These are phyloP conservation scores for Leuciscus idus DNA, from an alignment of 2,113 vertebrate genomes.

Conservation along the genomic window DNA sequence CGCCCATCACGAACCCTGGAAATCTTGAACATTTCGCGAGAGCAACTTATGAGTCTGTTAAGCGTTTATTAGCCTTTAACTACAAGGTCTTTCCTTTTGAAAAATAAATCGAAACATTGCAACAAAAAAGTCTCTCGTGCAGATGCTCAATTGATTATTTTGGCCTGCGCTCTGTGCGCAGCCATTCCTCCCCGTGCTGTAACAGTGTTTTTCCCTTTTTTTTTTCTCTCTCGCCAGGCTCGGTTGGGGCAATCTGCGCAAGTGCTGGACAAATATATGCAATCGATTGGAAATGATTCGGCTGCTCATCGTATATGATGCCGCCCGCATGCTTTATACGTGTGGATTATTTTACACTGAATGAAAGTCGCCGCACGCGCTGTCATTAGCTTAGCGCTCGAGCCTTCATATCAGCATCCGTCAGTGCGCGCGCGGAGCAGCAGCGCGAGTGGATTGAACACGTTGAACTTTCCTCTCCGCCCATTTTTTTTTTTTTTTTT, in stretches of 20 bases:
- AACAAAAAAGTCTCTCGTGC: not conserved
- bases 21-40: not conserved
- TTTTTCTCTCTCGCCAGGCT: not conserved
- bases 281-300: not conserved
- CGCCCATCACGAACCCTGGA: not conserved
- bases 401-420: not conserved
- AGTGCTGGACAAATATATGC: not conserved
- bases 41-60: not conserved
- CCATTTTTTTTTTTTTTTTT: conserved; percentile 70
- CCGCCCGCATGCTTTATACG: not conserved
- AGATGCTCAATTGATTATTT: conserved; percentile 19
- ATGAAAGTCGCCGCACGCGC: conserved; percentile 12
- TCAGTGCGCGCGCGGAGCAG: conserved; percentile 22
- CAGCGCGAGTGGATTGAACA: conserved; percentile 65
- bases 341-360: conserved; percentile 27
- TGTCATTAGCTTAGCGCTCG: conserved; percentile 20
- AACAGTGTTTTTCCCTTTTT: not conserved
- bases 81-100: not conserved
- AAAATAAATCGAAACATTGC: not conserved
- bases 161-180: conserved; percentile 31
- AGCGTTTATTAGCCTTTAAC: not conserved
- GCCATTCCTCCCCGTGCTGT: not conserved
- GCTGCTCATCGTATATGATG: not conserved
- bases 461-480: conserved; percentile 76
- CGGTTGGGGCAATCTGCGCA: not conserved